phyloP scores from a whole-genome alignment of 2,113 vertebrate genomes.

The Brachyistius frenatus region DNA sequence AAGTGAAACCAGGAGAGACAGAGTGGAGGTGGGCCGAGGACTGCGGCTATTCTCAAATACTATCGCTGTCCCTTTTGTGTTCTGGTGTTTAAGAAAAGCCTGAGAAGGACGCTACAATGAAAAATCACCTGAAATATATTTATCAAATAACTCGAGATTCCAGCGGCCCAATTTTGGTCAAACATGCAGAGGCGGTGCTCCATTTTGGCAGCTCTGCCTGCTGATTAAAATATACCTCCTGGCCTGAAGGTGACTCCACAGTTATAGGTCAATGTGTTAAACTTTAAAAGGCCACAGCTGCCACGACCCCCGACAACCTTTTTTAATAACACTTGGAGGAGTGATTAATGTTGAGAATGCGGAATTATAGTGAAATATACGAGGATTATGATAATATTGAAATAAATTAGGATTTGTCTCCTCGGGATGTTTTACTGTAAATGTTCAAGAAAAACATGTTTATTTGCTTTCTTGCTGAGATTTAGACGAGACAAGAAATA shows the following conservation, averaged over 20 bases:
- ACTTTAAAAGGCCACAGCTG: slow-evolving; percentile 64
- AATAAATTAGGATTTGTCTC: slow-evolving; percentile 15
- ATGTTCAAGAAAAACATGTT: background rate
- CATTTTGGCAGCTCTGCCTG: background rate
- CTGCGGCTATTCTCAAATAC: no score
- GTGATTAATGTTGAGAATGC: slow-evolving; percentile 41
- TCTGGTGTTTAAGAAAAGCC: background rate
- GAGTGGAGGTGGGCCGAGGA: slow-evolving; percentile 3
- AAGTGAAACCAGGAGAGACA: background rate
- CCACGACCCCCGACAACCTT: background rate
- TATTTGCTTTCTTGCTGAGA: background rate
- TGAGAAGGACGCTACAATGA: background rate
- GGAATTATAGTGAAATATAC: background rate
- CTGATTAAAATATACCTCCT: slow-evolving; percentile 54
- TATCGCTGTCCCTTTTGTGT: background rate
- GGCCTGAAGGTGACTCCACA: slow-evolving; percentile 51
- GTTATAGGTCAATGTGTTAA: slow-evolving; percentile 66
- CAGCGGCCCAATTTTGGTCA: background rate
- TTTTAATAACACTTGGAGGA: slow-evolving; percentile 36
- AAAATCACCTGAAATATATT: background rate
- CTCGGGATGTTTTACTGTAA: slow-evolving; percentile 5
- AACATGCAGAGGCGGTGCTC: slow-evolving; percentile 3
- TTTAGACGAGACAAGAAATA: background rate
- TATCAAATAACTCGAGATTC: background rate
- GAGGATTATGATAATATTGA: background rate